Evolutionary conservation across 2,113 vertebrate genomes (phyloP), one percentile per base, ranked within the genome.

Genomic region (Melanocharis versteri): DNA sequence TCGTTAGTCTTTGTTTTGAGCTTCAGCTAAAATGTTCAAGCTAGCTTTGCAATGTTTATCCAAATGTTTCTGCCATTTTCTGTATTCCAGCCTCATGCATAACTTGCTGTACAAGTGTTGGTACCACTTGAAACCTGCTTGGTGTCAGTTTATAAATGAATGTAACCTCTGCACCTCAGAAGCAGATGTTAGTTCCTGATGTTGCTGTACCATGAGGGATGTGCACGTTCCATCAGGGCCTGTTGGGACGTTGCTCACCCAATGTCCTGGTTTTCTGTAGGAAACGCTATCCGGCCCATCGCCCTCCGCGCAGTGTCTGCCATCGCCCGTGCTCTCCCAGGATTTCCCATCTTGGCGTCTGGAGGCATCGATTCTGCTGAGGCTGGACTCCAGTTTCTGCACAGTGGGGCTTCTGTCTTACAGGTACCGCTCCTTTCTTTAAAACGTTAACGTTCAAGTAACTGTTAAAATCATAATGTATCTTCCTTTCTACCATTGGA

Each of bases 281-380:
- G 99, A 78, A 99, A 98, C 11, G 99, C 99, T 5, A 98, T 99
- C 87, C 97, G 99, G 92, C 99, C 99, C 70, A 99, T 99, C 2
- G 98, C 98, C n/a, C 98, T 99, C 42, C 98, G 98, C 22, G 99
- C 99, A 0, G 99, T 99, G 42, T 98, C 99, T 0, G 97, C 98
- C 90, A 98, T 99, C 30, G 99, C 97, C 42, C 97, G 66, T 22
- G 98, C 98, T 24, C 93, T 99, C 91, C 99, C 99, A 13, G 98
- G 98, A 47, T 99, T 99, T 94, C 99, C 99, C 37, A 87, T 99
- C 84, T 83, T 99, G 95, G 99, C 99, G 53, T 99, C 99, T 4
- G 99, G 99, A 40, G 99, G 99, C 40, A 99, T 99, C 6, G 99
- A 99, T 96, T 99, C 99, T 23, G 99, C 99, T 72, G 99, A 99